Conservation (phyloP, 2,888 invertebrate genomes). For the Agelastica alni region DNA sequence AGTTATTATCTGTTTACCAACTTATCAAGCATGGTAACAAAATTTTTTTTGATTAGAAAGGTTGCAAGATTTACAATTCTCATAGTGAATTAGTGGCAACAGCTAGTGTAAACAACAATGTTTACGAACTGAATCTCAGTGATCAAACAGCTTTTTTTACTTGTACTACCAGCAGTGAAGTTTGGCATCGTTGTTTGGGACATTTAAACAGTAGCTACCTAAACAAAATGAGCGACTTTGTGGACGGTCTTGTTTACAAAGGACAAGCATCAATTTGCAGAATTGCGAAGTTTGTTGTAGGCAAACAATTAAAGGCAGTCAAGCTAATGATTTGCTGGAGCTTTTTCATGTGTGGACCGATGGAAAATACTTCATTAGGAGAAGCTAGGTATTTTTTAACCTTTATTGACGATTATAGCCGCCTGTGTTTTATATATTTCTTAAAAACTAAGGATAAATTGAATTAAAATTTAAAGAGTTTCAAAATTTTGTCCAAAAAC, state of each 20-base stretch:
- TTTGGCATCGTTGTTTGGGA: slow-evolving; percentile 28
- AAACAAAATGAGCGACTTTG: slow-evolving; percentile 17
- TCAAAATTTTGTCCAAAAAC: too few species aligned
- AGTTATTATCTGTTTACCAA: slow-evolving; percentile 38
- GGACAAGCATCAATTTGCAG: not conserved
- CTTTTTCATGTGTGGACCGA: too few species aligned
- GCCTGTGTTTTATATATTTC: too few species aligned
- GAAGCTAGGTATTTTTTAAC: too few species aligned
- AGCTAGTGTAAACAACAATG: slow-evolving; percentile 31
- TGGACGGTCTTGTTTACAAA: slow-evolving; percentile 22
- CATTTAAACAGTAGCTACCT: slow-evolving; percentile 23
- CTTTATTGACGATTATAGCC: too few species aligned
- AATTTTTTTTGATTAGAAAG: slow-evolving; percentile 26
- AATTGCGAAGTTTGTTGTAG: not conserved
- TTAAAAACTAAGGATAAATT: too few species aligned
- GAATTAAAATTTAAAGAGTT: too few species aligned
- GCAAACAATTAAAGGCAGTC: too few species aligned
- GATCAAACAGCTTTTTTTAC: not conserved
- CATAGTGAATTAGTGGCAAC: slow-evolving; percentile 31
- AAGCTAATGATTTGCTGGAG: too few species aligned
- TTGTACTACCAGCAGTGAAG: slow-evolving; percentile 10
- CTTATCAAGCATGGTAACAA: slow-evolving; percentile 37
- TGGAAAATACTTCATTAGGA: too few species aligned
- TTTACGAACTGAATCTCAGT: slow-evolving; percentile 30
- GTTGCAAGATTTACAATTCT: slow-evolving; percentile 28